Evolutionary conservation across 2,797 vertebrate species (phyloP).

Genomic region (Phrynocephalus guinanensis): DNA sequence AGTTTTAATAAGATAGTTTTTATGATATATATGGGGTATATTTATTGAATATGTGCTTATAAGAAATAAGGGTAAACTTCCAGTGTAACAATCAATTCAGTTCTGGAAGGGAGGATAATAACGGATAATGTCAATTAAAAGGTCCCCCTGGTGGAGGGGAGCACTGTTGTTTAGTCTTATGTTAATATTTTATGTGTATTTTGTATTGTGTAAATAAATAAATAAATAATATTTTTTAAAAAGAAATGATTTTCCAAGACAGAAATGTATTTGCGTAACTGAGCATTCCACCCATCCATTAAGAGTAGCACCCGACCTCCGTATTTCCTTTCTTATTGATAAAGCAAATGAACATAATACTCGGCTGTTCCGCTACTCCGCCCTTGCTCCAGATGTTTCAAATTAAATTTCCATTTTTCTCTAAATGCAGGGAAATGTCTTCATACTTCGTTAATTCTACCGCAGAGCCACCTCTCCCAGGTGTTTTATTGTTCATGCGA

Average conservation of each 20-base stretch:
- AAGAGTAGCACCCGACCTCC: background rate
- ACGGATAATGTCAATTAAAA: too few species aligned
- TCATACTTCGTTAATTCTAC: background rate
- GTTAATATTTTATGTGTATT: too few species aligned
- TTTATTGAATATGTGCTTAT: too few species aligned
- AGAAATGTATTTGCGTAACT: background rate
- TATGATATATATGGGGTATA: too few species aligned
- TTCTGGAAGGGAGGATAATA: too few species aligned
- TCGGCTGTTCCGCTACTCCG: background rate
- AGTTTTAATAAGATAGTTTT: too few species aligned
- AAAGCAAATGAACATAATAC: background rate
- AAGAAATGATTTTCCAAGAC: background rate
- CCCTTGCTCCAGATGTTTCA: conserved; percentile 9
- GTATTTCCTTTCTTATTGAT: background rate
- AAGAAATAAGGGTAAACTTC: too few species aligned
- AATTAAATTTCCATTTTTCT: conserved; percentile 8
- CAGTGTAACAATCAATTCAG: too few species aligned
- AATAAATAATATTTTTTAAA: background rate
- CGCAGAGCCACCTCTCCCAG: background rate
- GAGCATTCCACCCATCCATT: background rate
- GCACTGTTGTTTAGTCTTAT: too few species aligned
- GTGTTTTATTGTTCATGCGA: conserved; percentile 19
- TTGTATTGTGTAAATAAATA: too few species aligned
- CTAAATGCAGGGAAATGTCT: background rate
- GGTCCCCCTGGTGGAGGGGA: too few species aligned